Evolutionary conservation across 2,113 vertebrate species (phyloP).

Genomic region (Isurus oxyrinchus): DNA sequence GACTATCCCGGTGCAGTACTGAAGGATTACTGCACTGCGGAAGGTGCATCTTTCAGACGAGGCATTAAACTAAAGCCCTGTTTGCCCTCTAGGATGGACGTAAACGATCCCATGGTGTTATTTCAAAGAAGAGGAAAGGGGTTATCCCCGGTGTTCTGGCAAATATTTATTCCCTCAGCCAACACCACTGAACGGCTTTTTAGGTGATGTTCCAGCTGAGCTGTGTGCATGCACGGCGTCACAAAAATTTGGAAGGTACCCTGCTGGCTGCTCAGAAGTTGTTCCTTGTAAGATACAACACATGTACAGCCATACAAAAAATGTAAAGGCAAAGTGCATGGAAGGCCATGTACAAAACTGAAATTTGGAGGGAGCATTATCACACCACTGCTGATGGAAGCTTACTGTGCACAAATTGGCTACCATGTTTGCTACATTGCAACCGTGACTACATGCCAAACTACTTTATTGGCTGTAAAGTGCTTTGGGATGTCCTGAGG

Average conservation of each 20-base stretch:
- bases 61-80: too few relatives aligned
- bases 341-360: too few relatives aligned
- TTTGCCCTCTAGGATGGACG: too few relatives aligned
- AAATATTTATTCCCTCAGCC: not conserved
- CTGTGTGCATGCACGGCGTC: not conserved
- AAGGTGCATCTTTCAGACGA: too few relatives aligned
- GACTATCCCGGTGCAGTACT: too few relatives aligned
- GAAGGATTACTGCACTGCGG: too few relatives aligned
- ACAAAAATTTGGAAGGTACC: too few relatives aligned
- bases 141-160: too few relatives aligned
- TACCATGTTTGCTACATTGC: not conserved
- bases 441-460: not conserved
- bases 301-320: not conserved
- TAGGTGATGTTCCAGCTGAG: not conserved
- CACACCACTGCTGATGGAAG: not conserved
- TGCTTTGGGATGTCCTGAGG: not conserved
- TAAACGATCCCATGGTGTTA: too few relatives aligned
- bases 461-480: not conserved
- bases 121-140: too few relatives aligned
- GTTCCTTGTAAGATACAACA: not conserved
- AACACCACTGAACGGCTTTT: not conserved
- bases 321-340: not conserved
- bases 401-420: not conserved
- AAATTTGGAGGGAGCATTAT: not conserved
- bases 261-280: not conserved